Evolutionary conservation across 2,113 vertebrate species (phyloP), one percentile per base, ranked within the genome.

Genomic region (Strigops habroptila): DNA sequence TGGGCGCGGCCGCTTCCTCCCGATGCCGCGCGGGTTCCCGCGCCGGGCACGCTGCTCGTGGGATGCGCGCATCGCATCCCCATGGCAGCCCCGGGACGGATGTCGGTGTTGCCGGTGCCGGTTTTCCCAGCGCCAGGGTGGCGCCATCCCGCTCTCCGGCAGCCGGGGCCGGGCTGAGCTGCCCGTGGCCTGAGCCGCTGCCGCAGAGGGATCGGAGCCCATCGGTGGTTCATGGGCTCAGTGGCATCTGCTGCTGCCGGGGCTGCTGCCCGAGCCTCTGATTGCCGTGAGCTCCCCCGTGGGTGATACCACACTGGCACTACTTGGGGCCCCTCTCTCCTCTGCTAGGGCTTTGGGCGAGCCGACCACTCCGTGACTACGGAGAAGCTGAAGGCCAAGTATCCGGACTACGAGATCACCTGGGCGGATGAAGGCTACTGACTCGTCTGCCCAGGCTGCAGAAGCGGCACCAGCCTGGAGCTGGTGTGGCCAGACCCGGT

Each of bases 361-460:
- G 99, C 99, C 7, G 98, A 99, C 78, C 99, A 99, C 18, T 97
- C 98, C 0, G 78, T 99, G 43, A 97, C 99, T 6, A 99, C 98
- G 1, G 98, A 99, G 97, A 99, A 99, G 93, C 97, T 99, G 96
- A 98, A 99, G 95, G 96, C 95, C 5, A 64, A 87, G 49, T 99
- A 99, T 79, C 99, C 99, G 0, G 98, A 98, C 94, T 99, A 99
- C 5, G 98, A 99, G 89, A 97, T 99, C 95, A 99, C 99, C 55
- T 99, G 99, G 99, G 97, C 98, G 0, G 98, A 99, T 2, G 99
- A 99, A 49, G 99, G 99, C 75, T 99, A 99, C 95, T 99, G 97
- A 99, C 39, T 10, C 6, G 35, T 41, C n/a, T 6, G 18, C 30
- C 48, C 2, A 1, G 7, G n/a, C 79, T 11, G 6, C 8, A 2